A percentile compares a stretch with the other conserved stretches of the same genome.
phyloP scores from a whole-genome alignment of 1,140 invertebrate genomes.

The Chionoecetes opilio region DNA sequence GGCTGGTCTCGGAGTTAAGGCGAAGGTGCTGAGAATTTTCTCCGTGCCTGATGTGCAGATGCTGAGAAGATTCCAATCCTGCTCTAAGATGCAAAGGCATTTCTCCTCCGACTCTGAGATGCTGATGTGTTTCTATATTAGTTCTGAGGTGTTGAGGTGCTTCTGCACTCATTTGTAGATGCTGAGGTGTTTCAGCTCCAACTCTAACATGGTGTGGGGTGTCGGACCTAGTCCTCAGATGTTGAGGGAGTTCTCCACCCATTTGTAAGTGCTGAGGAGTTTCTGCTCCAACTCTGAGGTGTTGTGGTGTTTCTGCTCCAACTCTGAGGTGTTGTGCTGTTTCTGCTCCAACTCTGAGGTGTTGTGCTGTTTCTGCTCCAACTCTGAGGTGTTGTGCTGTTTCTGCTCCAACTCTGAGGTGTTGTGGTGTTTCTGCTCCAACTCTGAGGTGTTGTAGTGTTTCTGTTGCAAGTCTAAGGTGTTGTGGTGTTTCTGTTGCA shows the following conservation, averaged over 20 bases:
- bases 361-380: slow-evolving; percentile 57
- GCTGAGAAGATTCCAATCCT: slow-evolving; percentile 46
- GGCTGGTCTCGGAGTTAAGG: neutral
- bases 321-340: slow-evolving; percentile 58
- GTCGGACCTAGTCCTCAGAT: neutral
- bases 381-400: slow-evolving; percentile 56
- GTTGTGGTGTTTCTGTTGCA: slow-evolving; percentile 61
- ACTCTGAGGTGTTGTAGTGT: slow-evolving; percentile 14
- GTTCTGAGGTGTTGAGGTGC: slow-evolving; percentile 55
- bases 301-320: slow-evolving; percentile 65
- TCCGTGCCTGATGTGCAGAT: slow-evolving; percentile 33
- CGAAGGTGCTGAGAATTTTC: slow-evolving; percentile 60
- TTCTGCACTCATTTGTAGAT: slow-evolving; percentile 43
- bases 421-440: slow-evolving; percentile 51
- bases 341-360: slow-evolving; percentile 61
- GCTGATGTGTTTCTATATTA: slow-evolving; percentile 46
- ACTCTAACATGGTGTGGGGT: slow-evolving; percentile 56
- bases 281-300: slow-evolving; percentile 59
- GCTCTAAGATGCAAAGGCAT: slow-evolving; percentile 50
- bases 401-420: slow-evolving; percentile 55
- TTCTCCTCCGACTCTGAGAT: slow-evolving; percentile 49
- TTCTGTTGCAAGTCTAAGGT: slow-evolving; percentile 44
- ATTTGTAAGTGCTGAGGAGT: slow-evolving; percentile 40
- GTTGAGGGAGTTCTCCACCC: slow-evolving; percentile 38
- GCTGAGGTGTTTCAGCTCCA: slow-evolving; percentile 64